A percentile compares a stretch with the other conserved stretches of the same genome.
phyloP scores from a whole-genome alignment of 2,113 vertebrate genomes.

The Tenrec ecaudatus region DNA sequence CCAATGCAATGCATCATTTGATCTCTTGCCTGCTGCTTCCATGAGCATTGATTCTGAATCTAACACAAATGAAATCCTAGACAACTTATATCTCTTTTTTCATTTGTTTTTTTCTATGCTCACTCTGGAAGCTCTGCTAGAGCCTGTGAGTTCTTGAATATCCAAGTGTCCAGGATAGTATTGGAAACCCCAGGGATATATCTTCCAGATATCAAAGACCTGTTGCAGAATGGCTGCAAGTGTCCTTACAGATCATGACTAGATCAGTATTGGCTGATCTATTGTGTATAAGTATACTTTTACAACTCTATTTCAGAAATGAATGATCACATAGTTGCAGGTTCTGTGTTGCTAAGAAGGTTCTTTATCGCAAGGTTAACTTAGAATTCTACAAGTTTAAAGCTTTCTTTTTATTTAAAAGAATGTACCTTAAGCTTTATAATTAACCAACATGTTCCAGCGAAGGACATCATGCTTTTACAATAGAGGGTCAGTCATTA shows the following conservation, averaged over 20 bases:
- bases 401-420: neutral
- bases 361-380: neutral
- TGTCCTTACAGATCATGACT: neutral
- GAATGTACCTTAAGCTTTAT: neutral
- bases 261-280: neutral
- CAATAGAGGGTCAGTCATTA: neutral
- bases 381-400: no score
- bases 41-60: no score
- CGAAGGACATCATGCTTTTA: neutral
- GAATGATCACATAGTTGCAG: neutral
- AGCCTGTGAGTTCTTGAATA: no score
- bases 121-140: no score
- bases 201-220: neutral
- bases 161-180: no score
- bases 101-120: no score
- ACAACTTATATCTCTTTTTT: no score
- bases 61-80: no score
- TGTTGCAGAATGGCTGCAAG: neutral
- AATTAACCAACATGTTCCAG: neutral
- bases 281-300: neutral
- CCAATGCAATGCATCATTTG: no score
- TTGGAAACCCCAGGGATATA: no score
- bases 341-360: neutral
- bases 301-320: constrained; percentile 15
- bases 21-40: no score